A percentile compares a stretch with the other conserved stretches of the same genome.
Evolutionary conservation across 2,797 vertebrate species (phyloP).

Genomic region (Carcharodon carcharias): DNA sequence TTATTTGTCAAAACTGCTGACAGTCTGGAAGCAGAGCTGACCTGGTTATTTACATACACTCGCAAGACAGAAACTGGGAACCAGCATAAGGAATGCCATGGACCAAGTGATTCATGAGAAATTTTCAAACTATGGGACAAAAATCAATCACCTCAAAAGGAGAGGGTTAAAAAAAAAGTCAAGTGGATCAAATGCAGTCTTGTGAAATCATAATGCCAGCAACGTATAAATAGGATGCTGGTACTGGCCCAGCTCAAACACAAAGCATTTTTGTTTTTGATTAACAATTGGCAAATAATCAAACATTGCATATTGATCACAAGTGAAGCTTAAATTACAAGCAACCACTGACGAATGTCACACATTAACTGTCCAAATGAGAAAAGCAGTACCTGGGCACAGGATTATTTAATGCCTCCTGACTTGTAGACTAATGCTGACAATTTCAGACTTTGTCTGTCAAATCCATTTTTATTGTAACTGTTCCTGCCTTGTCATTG

Average conservation of each 20-base stretch:
- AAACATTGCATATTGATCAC: conserved; percentile 8
- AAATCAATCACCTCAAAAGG: conserved; percentile 23
- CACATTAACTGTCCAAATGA: background rate
- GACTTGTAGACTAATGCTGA: background rate
- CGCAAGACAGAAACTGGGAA: conserved; percentile 22
- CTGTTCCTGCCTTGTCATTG: conserved; percentile 11
- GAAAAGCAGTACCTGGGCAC: background rate
- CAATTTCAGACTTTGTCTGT: conserved; percentile 31
- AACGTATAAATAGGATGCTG: conserved; percentile 4
- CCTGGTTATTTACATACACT: conserved; percentile 35
- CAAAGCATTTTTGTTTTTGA: background rate
- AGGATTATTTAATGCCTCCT: background rate
- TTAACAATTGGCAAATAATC: background rate
- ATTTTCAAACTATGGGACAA: conserved; percentile 29
- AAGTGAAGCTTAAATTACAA: background rate
- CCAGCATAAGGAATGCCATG: background rate
- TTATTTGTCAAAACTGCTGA: conserved; percentile 41
- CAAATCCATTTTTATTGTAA: conserved; percentile 25
- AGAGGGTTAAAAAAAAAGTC: background rate
- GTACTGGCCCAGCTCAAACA: background rate
- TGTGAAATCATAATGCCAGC: conserved; percentile 17
- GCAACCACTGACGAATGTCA: background rate
- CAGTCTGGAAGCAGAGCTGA: conserved; percentile 38
- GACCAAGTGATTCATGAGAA: conserved; percentile 31
- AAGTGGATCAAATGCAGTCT: background rate